Conservation (phyloP, 2,888 invertebrate genomes). For the Carpatolechia fugitivella region DNA sequence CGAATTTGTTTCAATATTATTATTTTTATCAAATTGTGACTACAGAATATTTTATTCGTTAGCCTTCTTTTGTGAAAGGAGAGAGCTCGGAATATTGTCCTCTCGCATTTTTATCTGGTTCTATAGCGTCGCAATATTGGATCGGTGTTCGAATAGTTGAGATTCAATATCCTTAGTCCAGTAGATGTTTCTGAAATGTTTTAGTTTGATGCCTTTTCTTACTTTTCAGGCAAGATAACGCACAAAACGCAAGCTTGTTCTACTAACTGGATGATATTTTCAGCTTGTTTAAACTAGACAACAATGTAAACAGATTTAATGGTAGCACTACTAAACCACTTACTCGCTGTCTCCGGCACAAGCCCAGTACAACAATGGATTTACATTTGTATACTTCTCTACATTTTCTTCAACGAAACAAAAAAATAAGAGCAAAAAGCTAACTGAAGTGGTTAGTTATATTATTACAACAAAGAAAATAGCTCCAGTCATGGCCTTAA, state of each 20-base stretch:
- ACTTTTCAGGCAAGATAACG: neutral
- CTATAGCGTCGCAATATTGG: conserved; percentile 5
- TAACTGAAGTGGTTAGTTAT: neutral
- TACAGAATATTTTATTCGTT: neutral
- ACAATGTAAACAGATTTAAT: conserved; percentile 9
- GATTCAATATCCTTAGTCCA: conserved; percentile 4
- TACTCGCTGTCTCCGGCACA: conserved; percentile 5
- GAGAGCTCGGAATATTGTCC: conserved; percentile 5
- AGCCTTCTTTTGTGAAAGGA: conserved; percentile 1
- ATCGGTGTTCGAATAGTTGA: neutral
- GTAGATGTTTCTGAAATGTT: neutral
- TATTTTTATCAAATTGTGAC: neutral
- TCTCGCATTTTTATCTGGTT: conserved; percentile 1
- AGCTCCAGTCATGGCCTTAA: neutral
- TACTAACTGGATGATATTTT: neutral
- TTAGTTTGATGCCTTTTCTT: neutral
- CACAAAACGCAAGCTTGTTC: neutral
- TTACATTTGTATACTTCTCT: neutral
- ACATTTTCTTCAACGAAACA: neutral
- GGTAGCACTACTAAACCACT: conserved; percentile 7
- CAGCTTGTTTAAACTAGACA: conserved; percentile 6
- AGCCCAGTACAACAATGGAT: conserved; percentile 2
- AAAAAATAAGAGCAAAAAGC: neutral
- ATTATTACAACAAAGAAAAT: neutral
- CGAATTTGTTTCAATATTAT: neutral